Evolutionary conservation across 2,113 vertebrate genomes (phyloP).

Genomic region (Scopus umbretta): DNA sequence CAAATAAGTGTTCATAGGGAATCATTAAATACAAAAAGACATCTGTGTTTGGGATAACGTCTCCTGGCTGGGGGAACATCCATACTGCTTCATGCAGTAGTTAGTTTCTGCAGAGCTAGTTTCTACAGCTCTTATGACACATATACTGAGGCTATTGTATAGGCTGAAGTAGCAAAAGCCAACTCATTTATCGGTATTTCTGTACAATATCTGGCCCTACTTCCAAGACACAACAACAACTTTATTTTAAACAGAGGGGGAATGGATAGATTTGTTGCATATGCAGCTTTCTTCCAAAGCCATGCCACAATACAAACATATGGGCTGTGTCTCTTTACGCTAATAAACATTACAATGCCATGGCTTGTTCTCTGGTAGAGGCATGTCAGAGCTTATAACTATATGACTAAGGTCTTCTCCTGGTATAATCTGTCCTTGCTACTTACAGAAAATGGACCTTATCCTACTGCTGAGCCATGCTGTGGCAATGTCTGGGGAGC

Average conservation of each 20-base stretch:
- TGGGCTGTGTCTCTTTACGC: neutral
- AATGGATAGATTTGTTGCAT: neutral
- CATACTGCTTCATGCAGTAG: neutral
- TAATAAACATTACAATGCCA: neutral
- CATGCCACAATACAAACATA: neutral
- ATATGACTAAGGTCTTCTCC: neutral
- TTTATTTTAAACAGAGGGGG: neutral
- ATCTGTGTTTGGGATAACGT: neutral
- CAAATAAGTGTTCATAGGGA: neutral
- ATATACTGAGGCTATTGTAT: neutral
- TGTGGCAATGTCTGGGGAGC: neutral
- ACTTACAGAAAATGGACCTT: neutral
- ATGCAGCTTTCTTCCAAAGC: neutral
- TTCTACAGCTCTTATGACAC: neutral
- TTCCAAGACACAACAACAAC: neutral
- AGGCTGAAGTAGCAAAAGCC: neutral
- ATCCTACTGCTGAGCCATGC: neutral
- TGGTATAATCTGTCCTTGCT: neutral
- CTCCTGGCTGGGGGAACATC: neutral
- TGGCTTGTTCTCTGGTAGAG: neutral
- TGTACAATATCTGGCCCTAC: neutral
- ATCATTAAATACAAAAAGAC: neutral
- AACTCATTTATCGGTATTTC: neutral
- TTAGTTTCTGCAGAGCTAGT: neutral
- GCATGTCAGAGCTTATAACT: neutral